phyloP scores from a whole-genome alignment of 2,113 vertebrate species.

The Eurystomus gularis region DNA sequence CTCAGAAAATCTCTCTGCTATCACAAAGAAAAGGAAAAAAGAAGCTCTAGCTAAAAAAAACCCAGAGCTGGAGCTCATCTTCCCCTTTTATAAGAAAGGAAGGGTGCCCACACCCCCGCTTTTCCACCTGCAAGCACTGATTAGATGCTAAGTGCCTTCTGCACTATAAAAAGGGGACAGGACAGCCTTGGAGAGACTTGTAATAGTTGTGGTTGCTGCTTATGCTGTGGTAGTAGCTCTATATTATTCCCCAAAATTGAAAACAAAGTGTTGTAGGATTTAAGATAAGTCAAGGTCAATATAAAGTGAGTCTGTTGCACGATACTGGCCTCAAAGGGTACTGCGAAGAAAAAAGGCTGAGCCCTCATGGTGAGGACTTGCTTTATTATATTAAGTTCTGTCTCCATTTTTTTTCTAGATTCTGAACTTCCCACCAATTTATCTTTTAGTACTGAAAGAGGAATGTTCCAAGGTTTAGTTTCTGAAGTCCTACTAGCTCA shows the following conservation, averaged over 20 bases:
- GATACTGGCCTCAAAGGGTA: background rate
- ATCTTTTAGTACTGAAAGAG: background rate
- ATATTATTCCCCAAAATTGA: background rate
- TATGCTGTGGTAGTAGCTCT: accelerated
- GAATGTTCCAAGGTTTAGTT: accelerated
- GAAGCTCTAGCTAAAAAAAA: background rate
- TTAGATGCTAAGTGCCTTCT: background rate
- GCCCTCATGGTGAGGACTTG: accelerated
- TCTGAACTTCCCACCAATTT: background rate
- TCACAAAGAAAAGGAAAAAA: background rate
- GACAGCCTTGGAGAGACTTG: accelerated
- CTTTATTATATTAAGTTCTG: background rate
- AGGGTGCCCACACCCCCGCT: background rate
- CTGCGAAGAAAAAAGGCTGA: background rate
- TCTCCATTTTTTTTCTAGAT: background rate
- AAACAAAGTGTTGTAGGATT: background rate
- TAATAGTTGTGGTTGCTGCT: background rate
- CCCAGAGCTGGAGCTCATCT: background rate
- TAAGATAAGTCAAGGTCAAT: background rate
- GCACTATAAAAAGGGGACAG: background rate
- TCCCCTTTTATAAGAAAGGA: background rate
- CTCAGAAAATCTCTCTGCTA: background rate
- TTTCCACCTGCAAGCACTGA: background rate
- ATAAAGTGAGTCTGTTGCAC: accelerated
- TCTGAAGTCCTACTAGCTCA: background rate